Conservation (phyloP, 2,888 invertebrate genomes). For the Mythimna vitellina region DNA sequence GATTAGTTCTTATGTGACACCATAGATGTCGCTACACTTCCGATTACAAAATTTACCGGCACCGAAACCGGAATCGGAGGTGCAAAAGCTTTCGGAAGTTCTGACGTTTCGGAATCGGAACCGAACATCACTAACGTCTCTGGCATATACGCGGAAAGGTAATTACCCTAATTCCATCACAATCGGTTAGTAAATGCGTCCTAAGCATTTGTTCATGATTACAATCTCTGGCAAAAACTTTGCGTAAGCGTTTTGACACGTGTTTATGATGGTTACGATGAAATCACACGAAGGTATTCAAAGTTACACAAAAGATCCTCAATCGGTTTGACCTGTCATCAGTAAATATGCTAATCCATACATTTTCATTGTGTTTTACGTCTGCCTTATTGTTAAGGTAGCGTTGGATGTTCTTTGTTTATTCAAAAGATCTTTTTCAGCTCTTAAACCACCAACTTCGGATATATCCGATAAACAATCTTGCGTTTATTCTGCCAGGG, state of each 20-base stretch:
- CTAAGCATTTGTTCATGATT: slow-evolving; percentile 28
- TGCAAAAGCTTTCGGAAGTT: no score
- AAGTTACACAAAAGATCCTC: slow-evolving; percentile 18
- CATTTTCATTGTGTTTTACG: slow-evolving; percentile 27
- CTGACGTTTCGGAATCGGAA: no score
- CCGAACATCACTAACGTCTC: no score
- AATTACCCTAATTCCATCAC: slow-evolving; percentile 24
- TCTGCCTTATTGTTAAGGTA: neutral
- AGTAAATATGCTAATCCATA: slow-evolving; percentile 28
- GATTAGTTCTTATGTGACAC: no score
- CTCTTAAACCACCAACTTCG: no score
- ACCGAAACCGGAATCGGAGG: no score
- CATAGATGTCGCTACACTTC: no score
- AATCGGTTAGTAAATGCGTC: slow-evolving; percentile 22
- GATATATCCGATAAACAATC: no score
- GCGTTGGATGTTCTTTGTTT: neutral
- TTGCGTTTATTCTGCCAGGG: no score
- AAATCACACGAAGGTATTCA: slow-evolving; percentile 1
- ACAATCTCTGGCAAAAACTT: slow-evolving; percentile 28
- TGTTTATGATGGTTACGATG: slow-evolving; percentile 24
- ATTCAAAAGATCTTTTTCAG: neutral
- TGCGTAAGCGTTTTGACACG: slow-evolving; percentile 16
- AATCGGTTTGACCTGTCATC: slow-evolving; percentile 45
- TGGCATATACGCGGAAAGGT: slow-evolving; percentile 1
- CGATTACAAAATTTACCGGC: no score